Evolutionary conservation across 2,888 invertebrate species (phyloP).

Genomic region (Allacma fusca): DNA sequence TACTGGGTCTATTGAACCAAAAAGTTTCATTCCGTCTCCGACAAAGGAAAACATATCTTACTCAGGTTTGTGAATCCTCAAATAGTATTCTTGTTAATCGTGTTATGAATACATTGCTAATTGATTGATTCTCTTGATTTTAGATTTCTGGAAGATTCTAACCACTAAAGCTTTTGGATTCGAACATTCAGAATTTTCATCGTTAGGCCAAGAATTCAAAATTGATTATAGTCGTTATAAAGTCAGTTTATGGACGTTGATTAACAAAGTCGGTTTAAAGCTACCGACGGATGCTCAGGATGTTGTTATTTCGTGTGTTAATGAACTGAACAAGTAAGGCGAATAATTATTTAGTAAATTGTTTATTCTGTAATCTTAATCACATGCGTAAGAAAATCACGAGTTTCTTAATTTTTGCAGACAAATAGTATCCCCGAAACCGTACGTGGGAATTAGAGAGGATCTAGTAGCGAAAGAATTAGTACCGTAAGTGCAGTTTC

Average conservation of each 20-base stretch:
- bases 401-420: slow-evolving; percentile 14
- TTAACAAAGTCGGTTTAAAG: slow-evolving; percentile 10
- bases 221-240: slow-evolving; percentile 30
- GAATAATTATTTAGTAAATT: no score
- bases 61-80: background rate
- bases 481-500: slow-evolving; percentile 12
- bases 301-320: slow-evolving; percentile 15
- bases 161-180: slow-evolving; percentile 17
- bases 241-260: slow-evolving; percentile 31
- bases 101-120: no score
- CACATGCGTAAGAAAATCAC: no score
- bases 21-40: background rate
- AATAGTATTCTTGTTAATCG: no score
- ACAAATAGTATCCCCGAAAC: slow-evolving; percentile 18
- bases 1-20: background rate
- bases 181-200: slow-evolving; percentile 5
- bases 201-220: slow-evolving; percentile 28
- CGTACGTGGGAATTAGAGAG: slow-evolving; percentile 28
- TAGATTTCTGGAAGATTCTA: slow-evolving; percentile 1
- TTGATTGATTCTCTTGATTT: background rate
- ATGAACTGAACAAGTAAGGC: slow-evolving; percentile 30
- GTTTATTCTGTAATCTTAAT: no score
- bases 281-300: slow-evolving; percentile 30
- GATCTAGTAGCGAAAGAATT: slow-evolving; percentile 25
- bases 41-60: no score